Evolutionary conservation across 2,797 vertebrate species (phyloP), one percentile per base, ranked within the genome.

Genomic region (Urophycis tenuis): DNA sequence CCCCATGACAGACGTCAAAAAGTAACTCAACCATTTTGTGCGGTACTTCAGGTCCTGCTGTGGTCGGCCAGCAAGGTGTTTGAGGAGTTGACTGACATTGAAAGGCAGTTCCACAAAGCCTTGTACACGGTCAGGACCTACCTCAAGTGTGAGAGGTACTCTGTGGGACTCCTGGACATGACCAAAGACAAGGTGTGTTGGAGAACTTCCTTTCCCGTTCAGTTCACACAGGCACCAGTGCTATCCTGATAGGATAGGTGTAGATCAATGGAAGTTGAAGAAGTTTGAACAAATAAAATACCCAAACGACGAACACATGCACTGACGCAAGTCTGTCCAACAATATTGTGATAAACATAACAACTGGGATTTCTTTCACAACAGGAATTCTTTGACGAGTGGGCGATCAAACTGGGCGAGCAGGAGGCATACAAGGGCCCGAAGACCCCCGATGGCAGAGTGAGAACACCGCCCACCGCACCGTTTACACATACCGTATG

Each of bases 301-400:
- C n/a, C n/a, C n/a, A n/a, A n/a, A n/a, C n/a, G n/a, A n/a, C n/a
- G n/a, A n/a, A n/a, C n/a, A n/a, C n/a, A n/a, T n/a, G n/a, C n/a
- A n/a, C n/a, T n/a, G n/a, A n/a, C n/a, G n/a, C n/a, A n/a, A n/a
- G n/a, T n/a, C n/a, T n/a, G n/a, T n/a, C n/a, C n/a, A n/a, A n/a
- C n/a, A n/a, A n/a, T n/a, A n/a, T n/a, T n/a, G n/a, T n/a, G n/a
- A n/a, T n/a, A n/a, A n/a, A n/a, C n/a, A n/a, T n/a, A n/a, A n/a
- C n/a, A n/a, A n/a, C n/a, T n/a, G n/a, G n/a, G n/a, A n/a, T n/a
- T n/a, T n/a, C n/a, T n/a, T n/a, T n/a, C n/a, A n/a, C n/a, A n/a
- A n/a, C n/a, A 99, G 98, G 97, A 99, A 89, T 99, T 99, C 91
- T 99, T 95, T 11, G 97, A 99, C 1, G 96, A 98, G 87, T 99